Evolutionary conservation across 2,888 invertebrate species (phyloP), one percentile per base, ranked within the genome.

Genomic region (Ochlodes sylvanus): DNA sequence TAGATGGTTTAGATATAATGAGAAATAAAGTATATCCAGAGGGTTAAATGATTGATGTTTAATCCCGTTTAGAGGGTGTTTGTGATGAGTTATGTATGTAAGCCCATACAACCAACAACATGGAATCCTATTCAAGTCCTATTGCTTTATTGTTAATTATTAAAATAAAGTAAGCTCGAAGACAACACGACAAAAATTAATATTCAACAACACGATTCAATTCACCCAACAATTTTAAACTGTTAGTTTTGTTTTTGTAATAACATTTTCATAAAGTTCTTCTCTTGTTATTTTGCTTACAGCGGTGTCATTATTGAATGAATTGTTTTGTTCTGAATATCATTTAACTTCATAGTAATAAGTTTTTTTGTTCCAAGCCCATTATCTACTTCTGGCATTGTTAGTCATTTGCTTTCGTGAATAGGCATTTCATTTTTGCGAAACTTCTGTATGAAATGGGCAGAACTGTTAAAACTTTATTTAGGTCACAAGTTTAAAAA

Each of bases 381-480:
- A 63, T 60, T 63, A 63, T 69, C 60, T 69, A 69, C 63, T 67
- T 67, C 67, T 61, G 67, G 67, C 67, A 67, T 67, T 67, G 67
- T 67, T 67, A 55, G 60, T 66, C 66, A 55, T 61, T 62, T 56
- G 62, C 50, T 62, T 68, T 68, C 68, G 68, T 68, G 68, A 62
- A 68, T 62, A 68, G 68, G 62, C 68, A 41, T 68, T 68, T 68
- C 68, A 68, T 68, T 68, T 67, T 38, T 62, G 68, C 62, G 38
- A 68, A 68, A 68, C 68, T 68, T 56, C 62, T 56, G 68, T 68
- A 68, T 50, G 56, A 68, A 68, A 68, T 68, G 68, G 62, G 61
- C 62, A 56, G 68, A 68, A 68, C 62, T 68, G 61, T 68, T 68
- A 68, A 62, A 68, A 68, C 68, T 68, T 68, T 68, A 68, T 68